Evolutionary conservation across 1,140 invertebrate genomes (phyloP).

Genomic region (Caenorhabditis brenneri): DNA sequence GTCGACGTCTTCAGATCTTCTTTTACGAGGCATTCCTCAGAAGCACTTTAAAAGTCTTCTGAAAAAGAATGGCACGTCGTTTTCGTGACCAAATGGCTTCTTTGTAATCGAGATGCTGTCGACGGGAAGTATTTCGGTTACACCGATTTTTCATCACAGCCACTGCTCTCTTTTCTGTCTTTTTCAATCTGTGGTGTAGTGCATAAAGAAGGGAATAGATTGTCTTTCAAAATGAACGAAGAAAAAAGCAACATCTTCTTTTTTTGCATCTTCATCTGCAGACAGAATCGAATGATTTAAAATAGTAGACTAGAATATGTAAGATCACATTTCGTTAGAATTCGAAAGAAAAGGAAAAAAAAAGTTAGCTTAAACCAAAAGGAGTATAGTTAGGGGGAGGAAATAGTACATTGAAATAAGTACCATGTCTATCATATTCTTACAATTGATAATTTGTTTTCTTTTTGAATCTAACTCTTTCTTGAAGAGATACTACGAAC

Average conservation of each 20-base stretch:
- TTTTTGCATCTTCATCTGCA: background rate
- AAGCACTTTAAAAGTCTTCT: conserved; percentile 11
- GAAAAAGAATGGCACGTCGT: background rate
- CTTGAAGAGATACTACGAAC: too few species aligned
- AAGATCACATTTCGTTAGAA: background rate
- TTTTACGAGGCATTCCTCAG: conserved; percentile 35
- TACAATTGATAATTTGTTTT: too few species aligned
- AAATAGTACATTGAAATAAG: too few species aligned
- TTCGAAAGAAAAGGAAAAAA: background rate
- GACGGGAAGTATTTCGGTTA: conserved; percentile 35
- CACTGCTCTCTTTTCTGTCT: background rate
- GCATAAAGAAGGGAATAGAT: background rate
- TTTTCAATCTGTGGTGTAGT: conserved; percentile 19
- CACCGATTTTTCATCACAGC: conserved; percentile 34
- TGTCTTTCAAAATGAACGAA: conserved; percentile 12
- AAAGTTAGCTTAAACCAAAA: background rate
- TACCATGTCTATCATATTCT: too few species aligned
- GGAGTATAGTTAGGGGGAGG: background rate
- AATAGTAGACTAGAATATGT: background rate
- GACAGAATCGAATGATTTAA: background rate
- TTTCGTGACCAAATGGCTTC: conserved; percentile 38
- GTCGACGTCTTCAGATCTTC: conserved; percentile 27
- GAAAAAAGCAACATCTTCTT: background rate
- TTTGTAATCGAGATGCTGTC: conserved; percentile 38
- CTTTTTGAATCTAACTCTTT: too few species aligned